A percentile compares a stretch with the other conserved stretches of the same genome.
phyloP scores from a whole-genome alignment of 2,797 vertebrate genomes.

The Argya squamiceps region DNA sequence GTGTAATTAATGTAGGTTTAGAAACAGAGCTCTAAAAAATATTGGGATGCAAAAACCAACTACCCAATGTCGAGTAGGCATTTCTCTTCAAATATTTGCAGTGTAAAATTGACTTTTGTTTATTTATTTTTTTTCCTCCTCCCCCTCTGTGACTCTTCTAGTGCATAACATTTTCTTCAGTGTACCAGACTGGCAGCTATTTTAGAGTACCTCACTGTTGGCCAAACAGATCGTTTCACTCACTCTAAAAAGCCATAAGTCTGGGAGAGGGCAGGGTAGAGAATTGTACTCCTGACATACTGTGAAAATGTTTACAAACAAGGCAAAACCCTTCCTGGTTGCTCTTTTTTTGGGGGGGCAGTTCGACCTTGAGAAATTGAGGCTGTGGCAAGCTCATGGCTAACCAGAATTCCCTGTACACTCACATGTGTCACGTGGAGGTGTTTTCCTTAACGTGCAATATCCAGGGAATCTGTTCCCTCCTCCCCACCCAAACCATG shows the following conservation, averaged over 20 bases:
- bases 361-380: not conserved
- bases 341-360: not conserved
- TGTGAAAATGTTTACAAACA: constrained; percentile 76
- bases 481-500: not conserved
- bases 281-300: constrained; percentile 56
- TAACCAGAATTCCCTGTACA: not conserved
- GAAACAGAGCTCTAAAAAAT: constrained; percentile 79
- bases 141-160: not conserved
- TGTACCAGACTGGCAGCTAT: constrained; percentile 67
- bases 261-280: constrained; percentile 54
- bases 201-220: constrained; percentile 69
- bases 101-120: not conserved
- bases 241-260: constrained; percentile 81
- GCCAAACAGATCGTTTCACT: constrained; percentile 39
- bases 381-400: constrained; percentile 23
- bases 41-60: constrained; percentile 81
- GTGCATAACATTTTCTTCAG: constrained; percentile 66
- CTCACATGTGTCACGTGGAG: not conserved
- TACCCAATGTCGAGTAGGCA: constrained; percentile 22
- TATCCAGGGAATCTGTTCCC: constrained; percentile 30
- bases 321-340: not conserved
- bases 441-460: not conserved
- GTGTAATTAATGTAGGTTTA: constrained; percentile 79
- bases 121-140: too few species aligned
- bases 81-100: constrained; percentile 62